These are phyloP conservation scores for Balaeniceps rex DNA, from an alignment of 2,113 vertebrate species.

Conservation along the genomic window DNA sequence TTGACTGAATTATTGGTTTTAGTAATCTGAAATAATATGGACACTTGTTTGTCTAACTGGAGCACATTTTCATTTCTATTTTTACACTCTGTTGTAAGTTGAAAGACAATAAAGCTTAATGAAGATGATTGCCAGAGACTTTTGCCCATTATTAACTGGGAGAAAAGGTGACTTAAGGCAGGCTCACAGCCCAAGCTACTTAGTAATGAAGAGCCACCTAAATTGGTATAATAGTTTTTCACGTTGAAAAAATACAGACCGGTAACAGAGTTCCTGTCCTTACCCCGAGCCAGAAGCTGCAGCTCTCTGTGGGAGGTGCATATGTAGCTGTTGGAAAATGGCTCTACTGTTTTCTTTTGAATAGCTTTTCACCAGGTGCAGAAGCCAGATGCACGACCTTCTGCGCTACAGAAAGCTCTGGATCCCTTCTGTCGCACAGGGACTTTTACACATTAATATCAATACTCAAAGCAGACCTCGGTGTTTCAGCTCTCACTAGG, in stretches of 20 bases:
- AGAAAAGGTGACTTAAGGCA: not conserved
- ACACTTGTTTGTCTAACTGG: not conserved
- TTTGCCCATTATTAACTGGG: not conserved
- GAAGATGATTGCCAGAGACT: not conserved
- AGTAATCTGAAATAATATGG: not conserved
- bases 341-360: not conserved
- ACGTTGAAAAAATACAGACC: not conserved
- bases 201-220: not conserved
- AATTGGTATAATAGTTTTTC: not conserved
- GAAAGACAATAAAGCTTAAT: not conserved
- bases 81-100: not conserved
- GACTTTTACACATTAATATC: slow-evolving; percentile 1
- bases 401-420: not conserved
- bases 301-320: slow-evolving; percentile 42
- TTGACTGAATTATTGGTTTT: not conserved
- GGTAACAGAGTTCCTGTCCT: not conserved
- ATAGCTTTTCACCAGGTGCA: slow-evolving; percentile 39
- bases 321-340: not conserved
- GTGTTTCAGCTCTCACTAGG: not conserved
- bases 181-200: not conserved
- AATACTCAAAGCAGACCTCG: not conserved
- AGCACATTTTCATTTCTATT: not conserved
- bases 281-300: not conserved
- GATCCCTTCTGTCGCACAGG: not conserved
- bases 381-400: slow-evolving; percentile 52